Percentiles rank a stretch among this genome's conserved stretches.
Evolutionary conservation across 1,140 invertebrate species (phyloP).

Genomic region (Drosophila tropicalis): DNA sequence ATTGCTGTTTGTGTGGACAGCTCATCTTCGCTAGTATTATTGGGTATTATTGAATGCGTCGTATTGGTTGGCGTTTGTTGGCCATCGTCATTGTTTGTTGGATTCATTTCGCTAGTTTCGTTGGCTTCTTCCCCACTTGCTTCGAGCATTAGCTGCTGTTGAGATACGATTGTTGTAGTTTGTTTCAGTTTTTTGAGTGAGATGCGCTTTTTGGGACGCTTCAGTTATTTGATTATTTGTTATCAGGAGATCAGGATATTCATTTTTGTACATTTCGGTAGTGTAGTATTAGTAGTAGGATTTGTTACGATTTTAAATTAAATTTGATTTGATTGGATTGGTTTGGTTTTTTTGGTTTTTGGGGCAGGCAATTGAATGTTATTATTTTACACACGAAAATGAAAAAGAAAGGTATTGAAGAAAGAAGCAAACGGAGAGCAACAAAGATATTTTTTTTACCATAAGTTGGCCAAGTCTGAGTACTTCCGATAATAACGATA

Average conservation of each 20-base stretch:
- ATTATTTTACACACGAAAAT: conserved; percentile 37
- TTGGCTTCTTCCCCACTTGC: neutral
- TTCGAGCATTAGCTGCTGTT: conserved; percentile 78
- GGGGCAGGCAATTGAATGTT: conserved; percentile 8
- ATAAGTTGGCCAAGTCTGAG: conserved; percentile 68
- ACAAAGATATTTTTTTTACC: conserved; percentile 68
- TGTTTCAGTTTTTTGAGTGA: conserved; percentile 75
- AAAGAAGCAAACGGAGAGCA: conserved; percentile 79
- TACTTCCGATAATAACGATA: conserved; percentile 60
- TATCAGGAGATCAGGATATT: conserved; percentile 46
- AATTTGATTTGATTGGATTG: conserved; percentile 41
- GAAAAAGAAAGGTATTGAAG: conserved; percentile 63
- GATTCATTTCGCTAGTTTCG: conserved; percentile 20
- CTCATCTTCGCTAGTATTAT: conserved; percentile 75
- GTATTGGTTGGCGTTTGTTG: conserved; percentile 54
- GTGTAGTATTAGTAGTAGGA: conserved; percentile 26
- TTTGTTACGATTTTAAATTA: conserved; percentile 34
- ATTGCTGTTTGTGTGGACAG: conserved; percentile 74
- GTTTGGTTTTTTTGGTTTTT: conserved; percentile 35
- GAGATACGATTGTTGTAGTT: conserved; percentile 76
- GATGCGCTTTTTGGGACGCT: conserved; percentile 80
- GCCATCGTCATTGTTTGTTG: conserved; percentile 32
- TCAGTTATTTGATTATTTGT: conserved; percentile 27
- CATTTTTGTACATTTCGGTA: conserved; percentile 23
- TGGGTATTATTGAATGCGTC: conserved; percentile 25